phyloP scores from a whole-genome alignment of 2,113 vertebrate species.

The Oryzias curvinotus region DNA sequence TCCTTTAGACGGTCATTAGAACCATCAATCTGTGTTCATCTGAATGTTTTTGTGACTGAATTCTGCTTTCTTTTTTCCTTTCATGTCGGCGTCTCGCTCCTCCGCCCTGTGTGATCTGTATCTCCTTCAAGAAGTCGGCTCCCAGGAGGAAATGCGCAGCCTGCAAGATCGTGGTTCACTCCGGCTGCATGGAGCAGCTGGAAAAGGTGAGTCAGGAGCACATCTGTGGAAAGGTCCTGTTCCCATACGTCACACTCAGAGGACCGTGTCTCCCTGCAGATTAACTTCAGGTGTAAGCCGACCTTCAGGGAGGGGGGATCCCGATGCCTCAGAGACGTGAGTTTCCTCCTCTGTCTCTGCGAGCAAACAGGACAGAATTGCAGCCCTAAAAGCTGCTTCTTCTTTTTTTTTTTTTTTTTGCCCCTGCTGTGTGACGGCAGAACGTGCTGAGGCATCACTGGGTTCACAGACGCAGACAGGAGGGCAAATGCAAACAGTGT shows the following conservation, averaged over 20 bases:
- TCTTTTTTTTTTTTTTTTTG: too few relatives aligned
- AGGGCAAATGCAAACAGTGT: slow-evolving; percentile 96
- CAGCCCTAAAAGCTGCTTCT: background rate
- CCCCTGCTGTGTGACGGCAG: slow-evolving; percentile 63
- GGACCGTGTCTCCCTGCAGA: slow-evolving; percentile 76
- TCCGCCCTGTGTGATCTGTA: slow-evolving; percentile 27
- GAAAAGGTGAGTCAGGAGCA: slow-evolving; percentile 84
- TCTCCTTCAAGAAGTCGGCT: slow-evolving; percentile 90
- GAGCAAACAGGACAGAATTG: background rate
- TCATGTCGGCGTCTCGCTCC: slow-evolving; percentile 31
- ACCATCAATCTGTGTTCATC: too few relatives aligned
- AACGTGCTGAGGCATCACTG: slow-evolving; percentile 94
- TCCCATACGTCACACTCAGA: background rate
- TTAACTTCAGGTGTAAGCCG: slow-evolving; percentile 97
- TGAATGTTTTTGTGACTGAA: background rate
- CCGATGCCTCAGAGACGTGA: slow-evolving; percentile 91
- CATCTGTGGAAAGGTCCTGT: background rate
- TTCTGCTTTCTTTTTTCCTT: background rate
- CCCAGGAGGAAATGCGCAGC: slow-evolving; percentile 93
- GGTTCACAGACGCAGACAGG: slow-evolving; percentile 95
- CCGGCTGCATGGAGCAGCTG: slow-evolving; percentile 90
- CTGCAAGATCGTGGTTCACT: slow-evolving; percentile 96
- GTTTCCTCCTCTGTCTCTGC: slow-evolving; percentile 38
- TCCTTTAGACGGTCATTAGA: too few relatives aligned
- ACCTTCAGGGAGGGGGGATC: slow-evolving; percentile 95